phyloP scores from a whole-genome alignment of 2,888 invertebrate genomes.

The Calameuta idolon region DNA sequence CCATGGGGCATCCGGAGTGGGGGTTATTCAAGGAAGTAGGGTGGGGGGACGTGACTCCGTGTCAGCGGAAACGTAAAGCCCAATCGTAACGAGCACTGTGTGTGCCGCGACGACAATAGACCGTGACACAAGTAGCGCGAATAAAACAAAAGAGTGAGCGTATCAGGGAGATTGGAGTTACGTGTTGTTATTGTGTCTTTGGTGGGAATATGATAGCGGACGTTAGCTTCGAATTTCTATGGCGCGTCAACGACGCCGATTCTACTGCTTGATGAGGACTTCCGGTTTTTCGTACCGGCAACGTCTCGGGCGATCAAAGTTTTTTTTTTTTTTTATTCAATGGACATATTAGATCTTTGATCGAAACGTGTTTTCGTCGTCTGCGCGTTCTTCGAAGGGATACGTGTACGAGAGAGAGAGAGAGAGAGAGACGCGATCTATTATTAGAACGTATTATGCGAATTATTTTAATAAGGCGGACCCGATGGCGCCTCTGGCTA shows the following conservation, averaged over 20 bases:
- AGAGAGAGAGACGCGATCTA: background rate
- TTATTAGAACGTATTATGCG: slow-evolving; percentile 1
- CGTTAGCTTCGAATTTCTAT: background rate
- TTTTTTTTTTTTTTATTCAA: background rate
- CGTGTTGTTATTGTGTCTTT: background rate
- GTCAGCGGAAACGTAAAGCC: background rate
- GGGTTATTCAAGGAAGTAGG: background rate
- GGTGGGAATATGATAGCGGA: background rate
- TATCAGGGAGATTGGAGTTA: background rate
- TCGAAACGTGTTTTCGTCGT: background rate
- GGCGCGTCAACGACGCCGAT: background rate
- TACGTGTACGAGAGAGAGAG: too few species aligned
- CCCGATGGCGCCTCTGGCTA: background rate
- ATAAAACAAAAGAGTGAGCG: background rate
- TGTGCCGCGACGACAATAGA: background rate
- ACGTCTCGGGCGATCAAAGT: background rate
- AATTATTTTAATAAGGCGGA: slow-evolving; percentile 7
- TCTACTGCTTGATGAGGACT: background rate
- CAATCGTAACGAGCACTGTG: background rate
- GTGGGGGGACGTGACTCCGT: background rate
- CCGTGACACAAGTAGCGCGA: background rate
- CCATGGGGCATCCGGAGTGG: background rate
- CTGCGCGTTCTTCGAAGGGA: too few species aligned
- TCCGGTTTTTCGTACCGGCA: background rate
- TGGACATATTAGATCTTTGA: background rate